Conservation (phyloP, 2,113 vertebrate genomes). For the Cromileptes altivelis region DNA sequence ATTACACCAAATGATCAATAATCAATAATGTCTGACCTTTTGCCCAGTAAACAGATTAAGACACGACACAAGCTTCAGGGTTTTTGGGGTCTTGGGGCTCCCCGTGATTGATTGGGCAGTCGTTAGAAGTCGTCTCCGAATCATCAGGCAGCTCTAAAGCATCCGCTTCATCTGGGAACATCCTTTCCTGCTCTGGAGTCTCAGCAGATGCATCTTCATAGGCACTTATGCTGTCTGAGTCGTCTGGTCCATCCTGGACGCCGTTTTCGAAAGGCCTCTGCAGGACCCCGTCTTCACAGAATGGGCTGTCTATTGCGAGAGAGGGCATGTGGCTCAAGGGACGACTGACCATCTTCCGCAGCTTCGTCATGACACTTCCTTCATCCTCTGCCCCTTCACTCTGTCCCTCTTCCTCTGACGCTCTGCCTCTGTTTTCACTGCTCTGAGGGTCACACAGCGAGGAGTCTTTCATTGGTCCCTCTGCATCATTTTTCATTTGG, state of each 20-base stretch:
- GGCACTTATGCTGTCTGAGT: slow-evolving; percentile 80
- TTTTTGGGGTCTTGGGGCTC: slow-evolving; percentile 17
- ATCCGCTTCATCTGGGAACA: slow-evolving; percentile 62
- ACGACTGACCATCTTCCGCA: slow-evolving; percentile 61
- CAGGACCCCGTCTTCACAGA: slow-evolving; percentile 62
- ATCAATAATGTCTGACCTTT: not conserved
- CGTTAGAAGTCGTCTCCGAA: slow-evolving; percentile 30
- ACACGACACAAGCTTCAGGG: slow-evolving; percentile 74
- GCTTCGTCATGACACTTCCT: slow-evolving; percentile 30
- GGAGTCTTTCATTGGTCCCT: not conserved
- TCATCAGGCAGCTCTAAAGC: slow-evolving; percentile 48
- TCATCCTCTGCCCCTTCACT: slow-evolving; percentile 5
- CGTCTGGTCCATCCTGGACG: slow-evolving; percentile 1
- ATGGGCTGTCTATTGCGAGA: slow-evolving; percentile 50
- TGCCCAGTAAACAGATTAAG: slow-evolving; percentile 58
- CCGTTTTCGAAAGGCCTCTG: slow-evolving; percentile 43
- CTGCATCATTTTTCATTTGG: slow-evolving; percentile 13
- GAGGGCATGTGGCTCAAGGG: slow-evolving; percentile 51
- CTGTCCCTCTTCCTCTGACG: slow-evolving; percentile 7
- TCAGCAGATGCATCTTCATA: slow-evolving; percentile 83
- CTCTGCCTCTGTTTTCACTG: not conserved
- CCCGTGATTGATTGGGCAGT: not conserved
- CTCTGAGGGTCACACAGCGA: slow-evolving; percentile 1
- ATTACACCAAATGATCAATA: not conserved
- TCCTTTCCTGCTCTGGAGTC: slow-evolving; percentile 76